Conservation (phyloP, 1,140 invertebrate genomes). For the Pteromalus puparum region DNA sequence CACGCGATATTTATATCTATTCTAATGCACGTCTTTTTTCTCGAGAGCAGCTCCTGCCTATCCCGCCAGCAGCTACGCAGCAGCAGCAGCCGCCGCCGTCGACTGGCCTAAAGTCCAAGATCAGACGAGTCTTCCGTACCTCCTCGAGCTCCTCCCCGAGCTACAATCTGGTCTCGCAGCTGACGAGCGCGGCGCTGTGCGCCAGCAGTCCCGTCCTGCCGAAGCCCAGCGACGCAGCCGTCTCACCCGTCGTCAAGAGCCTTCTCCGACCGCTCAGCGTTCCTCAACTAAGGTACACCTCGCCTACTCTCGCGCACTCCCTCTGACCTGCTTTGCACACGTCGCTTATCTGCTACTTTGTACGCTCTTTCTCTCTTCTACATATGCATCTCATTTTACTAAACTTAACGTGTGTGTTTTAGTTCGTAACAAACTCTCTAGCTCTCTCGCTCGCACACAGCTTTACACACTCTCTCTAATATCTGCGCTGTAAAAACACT, state of each 20-base stretch:
- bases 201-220: constrained; percentile 79
- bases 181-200: constrained; percentile 80
- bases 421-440: too few species aligned
- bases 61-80: constrained; percentile 58
- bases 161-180: constrained; percentile 77
- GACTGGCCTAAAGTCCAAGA: constrained; percentile 75
- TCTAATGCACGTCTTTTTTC: too few species aligned
- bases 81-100: constrained; percentile 53
- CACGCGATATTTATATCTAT: too few species aligned
- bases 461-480: too few species aligned
- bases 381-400: too few species aligned
- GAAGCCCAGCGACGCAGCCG: constrained; percentile 65
- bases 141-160: constrained; percentile 71
- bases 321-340: neutral
- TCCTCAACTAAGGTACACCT: constrained; percentile 74
- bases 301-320: neutral
- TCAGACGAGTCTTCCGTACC: constrained; percentile 77
- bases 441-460: too few species aligned
- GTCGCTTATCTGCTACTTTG: too few species aligned
- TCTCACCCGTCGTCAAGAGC: constrained; percentile 77
- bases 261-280: constrained; percentile 78
- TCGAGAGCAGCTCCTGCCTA: constrained; percentile 59
- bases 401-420: too few species aligned
- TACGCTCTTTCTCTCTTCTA: neutral
- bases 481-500: constrained; percentile 18